Evolutionary conservation across 2,113 vertebrate genomes (phyloP).

Genomic region (Trinectes maculatus): DNA sequence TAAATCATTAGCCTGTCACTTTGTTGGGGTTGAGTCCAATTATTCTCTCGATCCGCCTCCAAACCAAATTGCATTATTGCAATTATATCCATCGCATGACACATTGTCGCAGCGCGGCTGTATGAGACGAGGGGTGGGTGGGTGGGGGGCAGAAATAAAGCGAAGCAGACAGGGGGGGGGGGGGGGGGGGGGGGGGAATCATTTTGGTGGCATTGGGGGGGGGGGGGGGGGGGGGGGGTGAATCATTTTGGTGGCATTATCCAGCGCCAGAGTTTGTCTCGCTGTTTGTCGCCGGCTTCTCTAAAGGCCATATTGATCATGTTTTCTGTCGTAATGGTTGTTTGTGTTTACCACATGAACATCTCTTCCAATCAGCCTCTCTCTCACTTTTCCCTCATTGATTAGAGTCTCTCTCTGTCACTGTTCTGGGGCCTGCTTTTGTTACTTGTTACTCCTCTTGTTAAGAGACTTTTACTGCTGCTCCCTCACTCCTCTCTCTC

Average conservation of each 20-base stretch:
- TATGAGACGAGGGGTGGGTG: conserved; percentile 43
- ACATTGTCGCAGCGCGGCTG: conserved; percentile 67
- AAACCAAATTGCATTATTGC: conserved; percentile 82
- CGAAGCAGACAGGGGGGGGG: conserved; percentile 22
- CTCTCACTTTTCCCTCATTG: conserved; percentile 33
- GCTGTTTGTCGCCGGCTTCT: conserved; percentile 33
- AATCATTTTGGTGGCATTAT: conserved; percentile 57
- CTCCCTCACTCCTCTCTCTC: background rate
- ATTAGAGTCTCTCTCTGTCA: conserved; percentile 36
- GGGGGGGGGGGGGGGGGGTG: conserved; percentile 23
- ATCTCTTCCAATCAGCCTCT: conserved; percentile 38
- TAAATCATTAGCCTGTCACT: conserved; percentile 79
- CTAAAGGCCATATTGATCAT: conserved; percentile 64
- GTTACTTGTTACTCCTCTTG: background rate
- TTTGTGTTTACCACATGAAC: conserved; percentile 59
- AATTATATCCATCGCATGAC: conserved; percentile 79
- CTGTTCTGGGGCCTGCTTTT: conserved; percentile 28
- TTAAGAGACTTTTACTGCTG: conserved; percentile 2
- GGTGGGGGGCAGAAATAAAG: conserved; percentile 34
- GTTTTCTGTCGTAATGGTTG: conserved; percentile 62
- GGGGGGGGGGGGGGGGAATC: too few relatives aligned
- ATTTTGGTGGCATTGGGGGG: conserved; percentile 50
- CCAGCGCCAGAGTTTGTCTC: conserved; percentile 32
- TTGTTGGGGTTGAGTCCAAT: conserved; percentile 77
- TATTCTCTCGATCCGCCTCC: conserved; percentile 81